Evolutionary conservation across 2,113 vertebrate genomes (phyloP).

Genomic region (Cygnus atratus): DNA sequence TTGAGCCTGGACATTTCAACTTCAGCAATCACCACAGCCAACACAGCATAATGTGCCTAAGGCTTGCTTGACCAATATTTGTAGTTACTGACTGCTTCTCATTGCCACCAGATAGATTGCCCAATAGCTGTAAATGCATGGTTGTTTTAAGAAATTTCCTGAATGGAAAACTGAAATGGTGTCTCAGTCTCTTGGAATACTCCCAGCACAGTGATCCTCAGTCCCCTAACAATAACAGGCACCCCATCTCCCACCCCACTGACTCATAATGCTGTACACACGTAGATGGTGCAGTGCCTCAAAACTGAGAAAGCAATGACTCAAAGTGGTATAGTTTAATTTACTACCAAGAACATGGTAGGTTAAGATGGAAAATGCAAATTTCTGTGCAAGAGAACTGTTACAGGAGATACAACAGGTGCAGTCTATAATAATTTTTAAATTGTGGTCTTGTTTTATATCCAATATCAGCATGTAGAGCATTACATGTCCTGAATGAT

Average conservation of each 20-base stretch:
- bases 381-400: background rate
- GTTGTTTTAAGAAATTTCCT: background rate
- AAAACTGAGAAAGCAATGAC: background rate
- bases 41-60: fast-evolving
- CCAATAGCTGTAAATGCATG: fast-evolving
- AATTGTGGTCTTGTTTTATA: background rate
- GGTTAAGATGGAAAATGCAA: background rate
- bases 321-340: fast-evolving
- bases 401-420: background rate
- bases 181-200: background rate
- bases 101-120: fast-evolving
- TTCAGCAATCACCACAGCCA: background rate
- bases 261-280: background rate
- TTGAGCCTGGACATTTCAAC: background rate
- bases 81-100: background rate
- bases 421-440: background rate
- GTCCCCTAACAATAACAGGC: background rate
- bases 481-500: background rate
- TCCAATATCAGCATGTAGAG: background rate
- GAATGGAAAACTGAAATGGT: no score
- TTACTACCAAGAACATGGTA: background rate
- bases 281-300: fast-evolving
- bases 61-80: background rate
- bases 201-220: background rate
- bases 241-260: background rate